These are phyloP conservation scores for Xestoiulus laeticollis DNA, from an alignment of 2,888 invertebrate genomes.

Conservation along the genomic window DNA sequence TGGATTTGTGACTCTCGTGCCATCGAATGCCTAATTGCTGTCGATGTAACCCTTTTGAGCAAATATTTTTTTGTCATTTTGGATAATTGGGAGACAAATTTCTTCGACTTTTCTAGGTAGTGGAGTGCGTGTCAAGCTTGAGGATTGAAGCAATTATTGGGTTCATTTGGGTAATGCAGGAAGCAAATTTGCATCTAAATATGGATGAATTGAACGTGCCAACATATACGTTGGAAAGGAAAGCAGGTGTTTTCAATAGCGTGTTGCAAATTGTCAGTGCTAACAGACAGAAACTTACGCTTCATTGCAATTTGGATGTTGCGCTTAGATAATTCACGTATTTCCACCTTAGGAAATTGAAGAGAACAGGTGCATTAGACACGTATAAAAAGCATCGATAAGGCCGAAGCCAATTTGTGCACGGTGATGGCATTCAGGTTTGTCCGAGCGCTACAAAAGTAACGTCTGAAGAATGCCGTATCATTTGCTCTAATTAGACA, in stretches of 20 bases:
- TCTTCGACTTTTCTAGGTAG: not conserved
- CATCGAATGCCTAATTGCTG: not conserved
- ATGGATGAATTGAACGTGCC: not conserved
- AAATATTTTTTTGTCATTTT: constrained; percentile 18
- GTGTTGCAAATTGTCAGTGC: not conserved
- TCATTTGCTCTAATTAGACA: constrained; percentile 13
- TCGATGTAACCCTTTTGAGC: not conserved
- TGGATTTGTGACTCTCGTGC: not conserved
- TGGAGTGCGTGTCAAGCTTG: not conserved
- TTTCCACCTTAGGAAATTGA: not conserved
- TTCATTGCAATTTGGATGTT: not conserved
- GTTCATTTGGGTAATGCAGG: not conserved
- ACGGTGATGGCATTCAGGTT: not conserved
- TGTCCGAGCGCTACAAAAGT: not conserved
- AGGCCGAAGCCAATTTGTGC: not conserved
- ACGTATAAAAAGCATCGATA: not conserved
- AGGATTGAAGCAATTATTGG: not conserved
- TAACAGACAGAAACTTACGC: not conserved
- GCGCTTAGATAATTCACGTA: not conserved
- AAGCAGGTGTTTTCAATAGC: not conserved
- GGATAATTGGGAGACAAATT: not conserved
- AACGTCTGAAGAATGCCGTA: not conserved
- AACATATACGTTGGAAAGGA: not conserved
- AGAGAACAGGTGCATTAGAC: not conserved
- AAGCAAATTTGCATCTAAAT: not conserved